phyloP scores from a whole-genome alignment of 2,888 invertebrate species.

The Drosophila anceps region DNA sequence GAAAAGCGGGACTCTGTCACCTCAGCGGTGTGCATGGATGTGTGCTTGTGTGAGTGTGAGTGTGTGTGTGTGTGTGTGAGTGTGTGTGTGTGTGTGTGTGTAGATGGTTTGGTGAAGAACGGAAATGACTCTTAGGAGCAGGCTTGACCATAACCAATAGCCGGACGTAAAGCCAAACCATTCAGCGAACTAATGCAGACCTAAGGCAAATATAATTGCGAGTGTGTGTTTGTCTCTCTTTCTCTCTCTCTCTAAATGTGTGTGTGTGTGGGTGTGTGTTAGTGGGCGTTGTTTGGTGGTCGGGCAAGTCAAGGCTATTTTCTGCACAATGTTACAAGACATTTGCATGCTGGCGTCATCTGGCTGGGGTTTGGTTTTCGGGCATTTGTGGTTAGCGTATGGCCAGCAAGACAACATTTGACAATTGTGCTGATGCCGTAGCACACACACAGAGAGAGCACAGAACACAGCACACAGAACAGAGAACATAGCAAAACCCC shows the following conservation, averaged over 20 bases:
- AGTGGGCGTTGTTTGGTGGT: conserved; percentile 5
- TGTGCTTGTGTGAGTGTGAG: conserved; percentile 1
- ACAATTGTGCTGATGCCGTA: conserved; percentile 74
- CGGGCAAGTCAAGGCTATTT: conserved; percentile 29
- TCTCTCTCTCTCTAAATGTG: neutral
- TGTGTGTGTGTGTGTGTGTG: conserved; percentile 4
- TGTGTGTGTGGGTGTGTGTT: neutral
- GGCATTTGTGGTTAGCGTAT: conserved; percentile 70
- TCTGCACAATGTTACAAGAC: conserved; percentile 72
- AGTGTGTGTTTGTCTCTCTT: conserved; percentile 39
- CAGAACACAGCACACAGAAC: neutral
- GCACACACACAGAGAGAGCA: neutral
- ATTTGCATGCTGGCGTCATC: conserved; percentile 79
- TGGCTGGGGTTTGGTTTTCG: conserved; percentile 49
- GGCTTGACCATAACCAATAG: conserved; percentile 42
- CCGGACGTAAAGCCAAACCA: conserved; percentile 58
- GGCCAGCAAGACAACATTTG: conserved; percentile 67
- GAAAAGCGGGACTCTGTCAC: conserved; percentile 61
- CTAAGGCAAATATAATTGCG: conserved; percentile 80
- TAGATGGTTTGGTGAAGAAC: conserved; percentile 43
- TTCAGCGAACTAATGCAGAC: conserved; percentile 78
- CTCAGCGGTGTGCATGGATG: conserved; percentile 31
- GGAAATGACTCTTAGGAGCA: conserved; percentile 78
- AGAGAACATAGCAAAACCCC: conserved; percentile 1
- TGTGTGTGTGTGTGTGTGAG: neutral